phyloP scores from a whole-genome alignment of 2,888 invertebrate genomes.

The Dasysyrphus tricinctus region DNA sequence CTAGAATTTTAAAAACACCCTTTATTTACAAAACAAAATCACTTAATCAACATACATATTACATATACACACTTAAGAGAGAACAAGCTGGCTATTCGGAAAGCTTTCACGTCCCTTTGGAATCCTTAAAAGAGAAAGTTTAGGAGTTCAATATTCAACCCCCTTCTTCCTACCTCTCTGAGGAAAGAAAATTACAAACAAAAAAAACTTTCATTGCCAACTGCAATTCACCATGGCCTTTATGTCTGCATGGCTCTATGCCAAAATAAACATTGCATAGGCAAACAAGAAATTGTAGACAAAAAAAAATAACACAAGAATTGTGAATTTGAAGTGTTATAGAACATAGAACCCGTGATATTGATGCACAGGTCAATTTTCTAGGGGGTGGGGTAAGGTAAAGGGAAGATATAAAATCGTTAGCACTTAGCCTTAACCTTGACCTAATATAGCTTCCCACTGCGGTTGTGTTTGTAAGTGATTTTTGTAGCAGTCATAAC shows the following conservation, averaged over 20 bases:
- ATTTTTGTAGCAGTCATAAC: conserved; percentile 29
- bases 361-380: conserved; percentile 12
- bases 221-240: conserved; percentile 70
- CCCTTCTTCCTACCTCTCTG: background rate
- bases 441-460: conserved; percentile 49
- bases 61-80: background rate
- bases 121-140: conserved; percentile 31
- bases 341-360: background rate
- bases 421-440: conserved; percentile 71
- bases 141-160: background rate
- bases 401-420: conserved; percentile 29
- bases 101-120: conserved; percentile 18
- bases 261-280: conserved; percentile 65
- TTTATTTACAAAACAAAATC: background rate
- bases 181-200: conserved; percentile 9
- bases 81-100: background rate
- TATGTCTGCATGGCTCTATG: conserved; percentile 70
- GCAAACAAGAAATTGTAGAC: conserved; percentile 9
- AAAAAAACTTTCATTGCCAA: conserved; percentile 66
- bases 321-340: background rate
- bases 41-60: background rate
- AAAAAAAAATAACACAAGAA: background rate
- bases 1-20: background rate
- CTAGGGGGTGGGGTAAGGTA: background rate
- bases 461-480: conserved; percentile 18